Percentiles rank a stretch among this genome's conserved stretches.
Evolutionary conservation across 2,888 invertebrate genomes (phyloP).

Genomic region (Tethea ocularis): DNA sequence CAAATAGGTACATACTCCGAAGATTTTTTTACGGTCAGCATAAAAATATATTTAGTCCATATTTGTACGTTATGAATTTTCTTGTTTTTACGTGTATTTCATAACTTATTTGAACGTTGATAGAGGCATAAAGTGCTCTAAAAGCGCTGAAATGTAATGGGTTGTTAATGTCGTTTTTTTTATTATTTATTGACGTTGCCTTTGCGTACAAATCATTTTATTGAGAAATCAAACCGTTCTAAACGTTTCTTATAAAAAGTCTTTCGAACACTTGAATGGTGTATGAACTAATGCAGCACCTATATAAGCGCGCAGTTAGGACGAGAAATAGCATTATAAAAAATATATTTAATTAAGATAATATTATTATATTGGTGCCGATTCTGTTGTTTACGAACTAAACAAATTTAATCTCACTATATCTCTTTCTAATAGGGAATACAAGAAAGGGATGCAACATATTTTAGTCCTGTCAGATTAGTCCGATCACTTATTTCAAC

Average conservation of each 20-base stretch:
- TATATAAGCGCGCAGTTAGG: neutral
- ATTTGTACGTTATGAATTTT: constrained; percentile 49
- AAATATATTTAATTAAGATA: too few species aligned
- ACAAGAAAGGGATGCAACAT: too few species aligned
- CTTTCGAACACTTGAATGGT: too few species aligned
- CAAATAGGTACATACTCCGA: constrained; percentile 31
- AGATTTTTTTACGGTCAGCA: constrained; percentile 44
- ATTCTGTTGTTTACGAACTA: too few species aligned
- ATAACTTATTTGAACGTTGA: constrained; percentile 48
- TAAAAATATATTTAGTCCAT: constrained; percentile 40
- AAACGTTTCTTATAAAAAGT: neutral
- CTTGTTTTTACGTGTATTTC: constrained; percentile 43
- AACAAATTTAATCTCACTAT: too few species aligned
- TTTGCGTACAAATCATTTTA: constrained; percentile 34
- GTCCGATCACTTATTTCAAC: too few species aligned
- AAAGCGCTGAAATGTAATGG: constrained; percentile 36
- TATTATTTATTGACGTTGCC: constrained; percentile 38
- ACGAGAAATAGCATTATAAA: too few species aligned
- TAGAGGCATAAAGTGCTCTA: constrained; percentile 33
- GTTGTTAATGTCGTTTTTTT: constrained; percentile 46
- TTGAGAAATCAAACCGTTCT: constrained; percentile 23
- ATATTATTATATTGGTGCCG: too few species aligned
- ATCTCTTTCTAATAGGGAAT: too few species aligned
- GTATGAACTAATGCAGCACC: too few species aligned
- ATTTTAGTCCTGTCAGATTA: too few species aligned